phyloP scores from a whole-genome alignment of 2,797 vertebrate genomes.

The Gobio occitaniae region DNA sequence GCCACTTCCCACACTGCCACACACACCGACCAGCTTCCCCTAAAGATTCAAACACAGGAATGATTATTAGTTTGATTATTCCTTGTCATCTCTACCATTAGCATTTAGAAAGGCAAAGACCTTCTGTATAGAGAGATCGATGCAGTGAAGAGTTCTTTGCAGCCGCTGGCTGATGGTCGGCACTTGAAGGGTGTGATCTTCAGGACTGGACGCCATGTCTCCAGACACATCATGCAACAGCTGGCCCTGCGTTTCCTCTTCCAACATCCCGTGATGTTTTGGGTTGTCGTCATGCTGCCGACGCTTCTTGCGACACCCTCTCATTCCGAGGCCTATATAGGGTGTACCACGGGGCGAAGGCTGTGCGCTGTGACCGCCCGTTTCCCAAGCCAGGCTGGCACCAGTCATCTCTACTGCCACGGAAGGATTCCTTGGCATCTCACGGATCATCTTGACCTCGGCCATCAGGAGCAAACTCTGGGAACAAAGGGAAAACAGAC shows the following conservation, averaged over 20 bases:
- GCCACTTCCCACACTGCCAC: conserved; percentile 92
- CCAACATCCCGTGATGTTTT: conserved; percentile 69
- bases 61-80: neutral
- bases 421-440: conserved; percentile 82
- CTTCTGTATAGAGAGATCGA: conserved; percentile 86
- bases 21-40: conserved; percentile 91
- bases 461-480: conserved; percentile 95
- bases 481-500: neutral
- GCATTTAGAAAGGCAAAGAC: conserved; percentile 62
- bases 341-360: conserved; percentile 87
- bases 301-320: conserved; percentile 60
- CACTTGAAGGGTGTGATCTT: conserved; percentile 77
- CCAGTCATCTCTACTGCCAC: conserved; percentile 87
- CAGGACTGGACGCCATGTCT: conserved; percentile 73
- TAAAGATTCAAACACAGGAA: conserved; percentile 57
- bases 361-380: conserved; percentile 86
- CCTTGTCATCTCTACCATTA: neutral
- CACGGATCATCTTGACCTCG: conserved; percentile 88
- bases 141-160: conserved; percentile 86
- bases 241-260: conserved; percentile 86
- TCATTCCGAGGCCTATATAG: conserved; percentile 82
- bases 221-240: conserved; percentile 81
- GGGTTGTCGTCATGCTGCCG: conserved; percentile 67
- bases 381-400: conserved; percentile 92
- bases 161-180: conserved; percentile 79